Base-by-base conservation (phyloP, 2,113 vertebrate species). In the Scomber scombrus region DNA sequence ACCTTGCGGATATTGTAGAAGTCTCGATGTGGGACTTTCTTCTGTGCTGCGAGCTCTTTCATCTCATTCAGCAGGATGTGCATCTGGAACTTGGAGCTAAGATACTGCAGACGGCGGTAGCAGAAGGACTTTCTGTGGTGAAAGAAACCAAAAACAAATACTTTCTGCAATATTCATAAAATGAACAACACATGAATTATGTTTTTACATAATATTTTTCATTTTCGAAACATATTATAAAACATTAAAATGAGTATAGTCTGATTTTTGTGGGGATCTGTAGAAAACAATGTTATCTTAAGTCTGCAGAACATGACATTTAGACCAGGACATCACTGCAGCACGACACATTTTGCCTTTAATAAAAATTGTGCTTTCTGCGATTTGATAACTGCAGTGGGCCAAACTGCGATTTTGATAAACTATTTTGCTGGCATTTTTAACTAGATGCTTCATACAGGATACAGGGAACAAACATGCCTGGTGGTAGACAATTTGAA, bases 1-100 rank as follows among this genome's bases (percentile, higher is more conserved):
- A 99, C 98, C 96, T 99, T 99, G 56, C 98, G 96, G 86, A 99
- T 99, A 81, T 99, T 99, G 94, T 99, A 99, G 93, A 99, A 99
- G 86, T 99, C 98, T 0, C 98, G 94, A 84, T 99, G 98, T 0
- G 98, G 98, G 34, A 99, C 98, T 88, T 97, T 97, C 92, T 99
- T 99, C 94, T 99, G 98, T 2, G 97, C 98, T 0, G 97, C 97
- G 92, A 99, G 81, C 90, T 99, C 98, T 87, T 99, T 99, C 98
- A 99, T 98, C 93, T 99, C 98, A 0, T 99, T 99, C 75, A 99
- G 94, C 72, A 99, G 95, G 65, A 99, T 96, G 0, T 99, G 98
- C 98, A 99, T 99, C 95, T 99, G 97, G 91, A 99, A 99, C 90
- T 98, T 99, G 82, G 97, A 98, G 94, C 98, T 98, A 57, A 99